phyloP scores from a whole-genome alignment of 2,797 vertebrate species.

The Emys orbicularis region DNA sequence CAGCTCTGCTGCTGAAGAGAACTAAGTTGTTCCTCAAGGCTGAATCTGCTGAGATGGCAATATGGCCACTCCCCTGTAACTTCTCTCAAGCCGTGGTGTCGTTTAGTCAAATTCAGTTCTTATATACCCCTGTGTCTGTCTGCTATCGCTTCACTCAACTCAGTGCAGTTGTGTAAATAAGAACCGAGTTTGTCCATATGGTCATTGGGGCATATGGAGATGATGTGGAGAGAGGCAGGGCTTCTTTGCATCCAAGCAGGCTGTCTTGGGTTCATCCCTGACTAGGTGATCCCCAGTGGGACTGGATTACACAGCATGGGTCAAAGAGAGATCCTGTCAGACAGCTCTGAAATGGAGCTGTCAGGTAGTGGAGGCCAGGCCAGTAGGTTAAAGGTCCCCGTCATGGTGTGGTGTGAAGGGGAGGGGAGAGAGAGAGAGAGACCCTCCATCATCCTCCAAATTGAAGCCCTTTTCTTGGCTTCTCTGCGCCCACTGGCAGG shows the following conservation, averaged over 20 bases:
- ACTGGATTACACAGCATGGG: no score
- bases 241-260: not conserved
- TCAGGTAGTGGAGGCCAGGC: not conserved
- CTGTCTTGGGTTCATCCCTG: not conserved
- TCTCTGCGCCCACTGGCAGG: accelerated
- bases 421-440: not conserved
- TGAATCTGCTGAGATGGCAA: not conserved
- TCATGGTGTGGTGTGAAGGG: accelerated
- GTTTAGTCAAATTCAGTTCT: not conserved
- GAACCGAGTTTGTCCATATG: not conserved
- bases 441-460: not conserved
- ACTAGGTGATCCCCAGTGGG: not conserved
- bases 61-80: accelerated
- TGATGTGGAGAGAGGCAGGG: not conserved
- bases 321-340: not conserved
- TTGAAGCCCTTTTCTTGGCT: not conserved
- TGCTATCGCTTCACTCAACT: not conserved
- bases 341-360: not conserved
- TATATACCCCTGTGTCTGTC: not conserved
- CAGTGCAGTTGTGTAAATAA: not conserved
- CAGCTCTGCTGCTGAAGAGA: not conserved
- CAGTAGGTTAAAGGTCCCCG: accelerated
- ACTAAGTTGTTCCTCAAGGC: not conserved
- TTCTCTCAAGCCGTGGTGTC: not conserved
- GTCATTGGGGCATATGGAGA: not conserved